A percentile compares a stretch with the other conserved stretches of the same genome.
Conservation (phyloP, 2,113 vertebrate species). For the Drymodes brunneopygia region DNA sequence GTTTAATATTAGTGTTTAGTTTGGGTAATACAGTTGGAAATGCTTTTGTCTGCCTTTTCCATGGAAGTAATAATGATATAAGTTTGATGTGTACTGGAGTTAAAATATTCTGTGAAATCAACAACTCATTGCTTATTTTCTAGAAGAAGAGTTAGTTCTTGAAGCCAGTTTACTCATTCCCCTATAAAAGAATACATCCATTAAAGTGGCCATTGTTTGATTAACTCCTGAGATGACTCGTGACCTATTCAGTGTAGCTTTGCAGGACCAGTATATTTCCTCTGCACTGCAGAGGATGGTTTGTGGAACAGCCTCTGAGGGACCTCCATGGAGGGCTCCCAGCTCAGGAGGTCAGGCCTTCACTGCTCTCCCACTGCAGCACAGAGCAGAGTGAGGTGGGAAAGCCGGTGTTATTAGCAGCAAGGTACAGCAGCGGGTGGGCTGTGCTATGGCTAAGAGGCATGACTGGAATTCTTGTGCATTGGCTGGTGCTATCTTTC, state of each 20-base stretch:
- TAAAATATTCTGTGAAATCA: not conserved
- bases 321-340: accelerated
- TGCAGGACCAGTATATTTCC: accelerated
- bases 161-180: not conserved
- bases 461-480: accelerated
- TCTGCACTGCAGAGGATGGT: accelerated
- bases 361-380: not conserved
- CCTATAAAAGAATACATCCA: not conserved
- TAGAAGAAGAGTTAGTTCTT: not conserved
- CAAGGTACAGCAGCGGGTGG: not conserved
- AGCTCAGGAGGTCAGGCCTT: not conserved
- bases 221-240: not conserved
- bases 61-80: not conserved
- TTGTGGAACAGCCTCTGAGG: not conserved
- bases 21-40: not conserved
- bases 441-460: not conserved
- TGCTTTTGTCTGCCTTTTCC: not conserved
- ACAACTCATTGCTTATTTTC: not conserved
- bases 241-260: not conserved
- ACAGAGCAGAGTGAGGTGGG: not conserved
- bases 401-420: not conserved
- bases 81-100: not conserved
- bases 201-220: not conserved
- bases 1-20: not conserved
- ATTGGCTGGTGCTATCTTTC: not conserved